These are phyloP conservation scores for Coronaproctus castanopsis DNA, from an alignment of 2,888 invertebrate genomes.

Conservation along the genomic window DNA sequence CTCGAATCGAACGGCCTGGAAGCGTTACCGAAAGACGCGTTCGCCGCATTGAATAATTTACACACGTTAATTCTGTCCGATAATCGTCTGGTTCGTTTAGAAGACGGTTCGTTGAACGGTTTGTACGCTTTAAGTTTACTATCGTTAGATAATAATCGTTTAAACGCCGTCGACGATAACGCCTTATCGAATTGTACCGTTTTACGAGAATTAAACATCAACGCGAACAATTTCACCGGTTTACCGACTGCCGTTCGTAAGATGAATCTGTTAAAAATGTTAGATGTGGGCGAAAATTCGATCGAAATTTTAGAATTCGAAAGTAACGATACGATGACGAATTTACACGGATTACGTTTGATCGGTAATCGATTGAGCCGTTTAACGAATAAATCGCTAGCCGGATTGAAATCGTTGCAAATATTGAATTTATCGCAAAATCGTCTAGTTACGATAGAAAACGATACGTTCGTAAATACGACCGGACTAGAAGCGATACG, in stretches of 20 bases:
- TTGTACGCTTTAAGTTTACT: slow-evolving; percentile 66
- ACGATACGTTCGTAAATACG: slow-evolving; percentile 59
- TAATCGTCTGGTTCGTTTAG: slow-evolving; percentile 65
- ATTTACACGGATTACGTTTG: slow-evolving; percentile 67
- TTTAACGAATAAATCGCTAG: slow-evolving; percentile 56
- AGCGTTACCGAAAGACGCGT: slow-evolving; percentile 66
- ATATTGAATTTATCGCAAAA: slow-evolving; percentile 76
- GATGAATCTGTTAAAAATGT: slow-evolving; percentile 63
- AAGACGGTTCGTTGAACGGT: slow-evolving; percentile 70
- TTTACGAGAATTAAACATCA: slow-evolving; percentile 72
- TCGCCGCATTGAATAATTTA: slow-evolving; percentile 76
- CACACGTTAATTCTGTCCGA: slow-evolving; percentile 71
- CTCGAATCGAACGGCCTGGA: slow-evolving; percentile 66
- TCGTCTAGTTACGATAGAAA: slow-evolving; percentile 53
- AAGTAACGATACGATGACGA: slow-evolving; percentile 62
- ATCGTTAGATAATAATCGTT: slow-evolving; percentile 64
- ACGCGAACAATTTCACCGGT: slow-evolving; percentile 60
- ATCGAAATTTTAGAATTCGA: slow-evolving; percentile 60
- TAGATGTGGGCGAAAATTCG: slow-evolving; percentile 80
- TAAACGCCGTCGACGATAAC: slow-evolving; percentile 65
- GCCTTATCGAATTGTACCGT: slow-evolving; percentile 80
- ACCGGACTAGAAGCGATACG: slow-evolving; percentile 65
- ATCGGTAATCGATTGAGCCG: slow-evolving; percentile 73
- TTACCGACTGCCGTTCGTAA: slow-evolving; percentile 64
- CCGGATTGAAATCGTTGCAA: slow-evolving; percentile 58